A percentile compares a stretch with the other conserved stretches of the same genome.
phyloP scores from a whole-genome alignment of 2,888 invertebrate genomes.

The Euspilapteryx auroguttella region DNA sequence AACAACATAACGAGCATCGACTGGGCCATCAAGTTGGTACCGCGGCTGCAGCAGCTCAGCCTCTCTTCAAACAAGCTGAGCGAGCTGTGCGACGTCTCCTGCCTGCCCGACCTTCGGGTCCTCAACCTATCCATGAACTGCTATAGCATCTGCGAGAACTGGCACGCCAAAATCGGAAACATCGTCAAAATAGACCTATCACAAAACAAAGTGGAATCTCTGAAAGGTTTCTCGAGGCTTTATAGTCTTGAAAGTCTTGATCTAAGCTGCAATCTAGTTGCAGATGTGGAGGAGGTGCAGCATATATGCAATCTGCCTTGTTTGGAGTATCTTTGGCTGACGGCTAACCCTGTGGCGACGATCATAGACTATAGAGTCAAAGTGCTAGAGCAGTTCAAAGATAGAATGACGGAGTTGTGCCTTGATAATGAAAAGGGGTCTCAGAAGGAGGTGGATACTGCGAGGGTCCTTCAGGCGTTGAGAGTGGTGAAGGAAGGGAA shows the following conservation, averaged over 20 bases:
- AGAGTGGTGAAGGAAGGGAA: constrained; percentile 74
- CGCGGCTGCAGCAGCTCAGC: constrained; percentile 69
- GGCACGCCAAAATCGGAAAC: constrained; percentile 87
- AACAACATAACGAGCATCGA: constrained; percentile 80
- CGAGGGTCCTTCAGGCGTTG: constrained; percentile 86
- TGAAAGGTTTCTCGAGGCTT: constrained; percentile 77
- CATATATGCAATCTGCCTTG: constrained; percentile 81
- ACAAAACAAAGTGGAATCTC: constrained; percentile 75
- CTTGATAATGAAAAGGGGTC: constrained; percentile 87
- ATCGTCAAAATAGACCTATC: constrained; percentile 83
- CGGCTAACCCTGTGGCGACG: constrained; percentile 87
- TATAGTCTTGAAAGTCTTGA: constrained; percentile 86
- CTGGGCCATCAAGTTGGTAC: constrained; percentile 76
- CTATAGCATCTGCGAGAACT: constrained; percentile 69
- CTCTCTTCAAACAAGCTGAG: constrained; percentile 79
- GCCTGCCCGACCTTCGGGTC: constrained; percentile 73
- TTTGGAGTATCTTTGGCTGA: constrained; percentile 82
- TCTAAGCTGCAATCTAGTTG: constrained; percentile 83
- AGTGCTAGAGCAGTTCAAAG: constrained; percentile 84
- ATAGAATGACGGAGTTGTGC: constrained; percentile 79
- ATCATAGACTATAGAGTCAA: constrained; percentile 88
- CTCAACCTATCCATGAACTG: constrained; percentile 82
- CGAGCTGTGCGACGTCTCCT: constrained; percentile 75
- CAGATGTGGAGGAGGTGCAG: constrained; percentile 78
- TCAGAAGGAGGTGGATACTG: constrained; percentile 88